Evolutionary conservation across 2,113 vertebrate genomes (phyloP).

Genomic region (Podarcis raffonei): DNA sequence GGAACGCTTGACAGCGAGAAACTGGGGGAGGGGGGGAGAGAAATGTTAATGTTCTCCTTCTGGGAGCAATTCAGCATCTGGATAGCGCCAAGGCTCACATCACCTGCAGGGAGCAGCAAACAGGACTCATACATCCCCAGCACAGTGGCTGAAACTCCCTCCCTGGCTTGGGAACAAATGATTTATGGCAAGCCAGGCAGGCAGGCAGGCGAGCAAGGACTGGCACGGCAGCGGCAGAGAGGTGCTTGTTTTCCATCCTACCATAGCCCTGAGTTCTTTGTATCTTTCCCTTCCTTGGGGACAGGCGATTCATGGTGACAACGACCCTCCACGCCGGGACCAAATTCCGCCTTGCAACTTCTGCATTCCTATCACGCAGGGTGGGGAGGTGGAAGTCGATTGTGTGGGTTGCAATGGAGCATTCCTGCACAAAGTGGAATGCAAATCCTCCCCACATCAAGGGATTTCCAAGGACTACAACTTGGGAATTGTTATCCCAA

Average conservation of each 20-base stretch:
- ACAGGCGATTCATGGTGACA: too few species aligned
- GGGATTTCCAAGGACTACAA: too few species aligned
- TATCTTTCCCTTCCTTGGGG: neutral
- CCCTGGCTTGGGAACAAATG: neutral
- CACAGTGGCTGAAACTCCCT: constrained; percentile 40
- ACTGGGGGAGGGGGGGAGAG: rapidly evolving
- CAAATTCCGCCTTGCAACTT: too few species aligned
- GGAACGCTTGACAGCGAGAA: neutral
- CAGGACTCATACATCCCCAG: constrained; percentile 23
- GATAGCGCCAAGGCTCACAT: neutral
- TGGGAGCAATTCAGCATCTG: constrained; percentile 30
- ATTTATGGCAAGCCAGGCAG: neutral
- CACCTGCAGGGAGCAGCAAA: constrained; percentile 12
- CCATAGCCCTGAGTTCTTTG: neutral
- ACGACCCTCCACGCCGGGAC: too few species aligned
- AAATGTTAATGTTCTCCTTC: neutral
- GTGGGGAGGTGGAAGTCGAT: too few species aligned
- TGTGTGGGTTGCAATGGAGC: neutral
- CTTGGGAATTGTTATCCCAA: too few species aligned
- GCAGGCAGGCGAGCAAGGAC: neutral
- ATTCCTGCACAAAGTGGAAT: neutral
- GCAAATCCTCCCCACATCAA: neutral
- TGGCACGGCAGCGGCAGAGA: neutral
- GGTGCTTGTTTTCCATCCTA: too few species aligned
- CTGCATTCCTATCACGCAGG: too few species aligned